These are phyloP conservation scores for Homarus gammarus DNA, from an alignment of 2,888 invertebrate genomes.

Conservation along the genomic window DNA sequence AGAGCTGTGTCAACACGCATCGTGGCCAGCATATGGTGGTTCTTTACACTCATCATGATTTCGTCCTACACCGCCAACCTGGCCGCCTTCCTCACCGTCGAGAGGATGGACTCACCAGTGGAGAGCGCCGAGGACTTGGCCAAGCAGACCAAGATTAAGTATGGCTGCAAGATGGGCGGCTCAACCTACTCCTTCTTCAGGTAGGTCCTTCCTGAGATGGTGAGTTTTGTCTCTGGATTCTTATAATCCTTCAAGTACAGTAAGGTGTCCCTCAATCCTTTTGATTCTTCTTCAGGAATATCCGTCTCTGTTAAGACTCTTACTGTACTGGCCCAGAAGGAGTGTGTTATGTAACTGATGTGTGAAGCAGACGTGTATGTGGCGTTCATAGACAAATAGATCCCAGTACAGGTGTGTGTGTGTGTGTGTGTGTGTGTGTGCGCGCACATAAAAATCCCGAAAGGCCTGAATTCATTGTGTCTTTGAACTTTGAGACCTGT, in stretches of 20 bases:
- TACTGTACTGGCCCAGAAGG: too few species aligned
- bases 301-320: too few species aligned
- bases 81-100: slow-evolving; percentile 94
- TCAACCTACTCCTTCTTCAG: slow-evolving; percentile 96
- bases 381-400: too few species aligned
- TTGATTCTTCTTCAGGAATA: too few species aligned
- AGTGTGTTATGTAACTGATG: too few species aligned
- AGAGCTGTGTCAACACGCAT: slow-evolving; percentile 93
- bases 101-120: slow-evolving; percentile 93
- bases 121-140: slow-evolving; percentile 97
- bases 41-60: slow-evolving; percentile 95
- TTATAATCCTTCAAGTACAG: neutral
- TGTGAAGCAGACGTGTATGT: too few species aligned
- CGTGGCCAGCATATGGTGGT: slow-evolving; percentile 95
- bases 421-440: too few species aligned
- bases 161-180: slow-evolving; percentile 94
- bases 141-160: slow-evolving; percentile 97
- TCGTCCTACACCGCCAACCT: slow-evolving; percentile 96
- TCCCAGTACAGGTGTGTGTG: too few species aligned
- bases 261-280: too few species aligned
- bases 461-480: too few species aligned
- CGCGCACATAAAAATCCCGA: too few species aligned
- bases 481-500: too few species aligned
- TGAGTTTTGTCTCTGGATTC: neutral
- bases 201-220: slow-evolving; percentile 77